Conservation (phyloP, 2,797 vertebrate genomes). For the Catharus ustulatus region DNA sequence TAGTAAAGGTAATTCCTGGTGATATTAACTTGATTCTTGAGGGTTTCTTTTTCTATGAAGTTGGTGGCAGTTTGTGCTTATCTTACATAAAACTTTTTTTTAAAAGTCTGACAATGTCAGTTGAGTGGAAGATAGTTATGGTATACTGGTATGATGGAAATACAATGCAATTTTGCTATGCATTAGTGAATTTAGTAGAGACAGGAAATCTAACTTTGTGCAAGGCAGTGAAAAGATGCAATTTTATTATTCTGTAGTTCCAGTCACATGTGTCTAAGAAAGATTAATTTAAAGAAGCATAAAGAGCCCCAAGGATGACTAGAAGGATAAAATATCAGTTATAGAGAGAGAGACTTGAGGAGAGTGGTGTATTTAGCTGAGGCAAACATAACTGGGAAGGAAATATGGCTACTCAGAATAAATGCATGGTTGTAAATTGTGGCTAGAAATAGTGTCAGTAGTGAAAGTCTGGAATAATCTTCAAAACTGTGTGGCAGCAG, state of each 20-base stretch:
- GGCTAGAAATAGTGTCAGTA: neutral
- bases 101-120: neutral
- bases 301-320: neutral
- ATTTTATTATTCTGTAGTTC: neutral
- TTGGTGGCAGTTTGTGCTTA: neutral
- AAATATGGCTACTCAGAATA: neutral
- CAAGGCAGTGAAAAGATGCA: neutral
- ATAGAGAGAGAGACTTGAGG: neutral
- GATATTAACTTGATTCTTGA: neutral
- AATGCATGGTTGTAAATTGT: neutral
- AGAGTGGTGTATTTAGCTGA: neutral
- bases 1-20: neutral
- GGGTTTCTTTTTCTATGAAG: neutral
- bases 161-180: neutral
- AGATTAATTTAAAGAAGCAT: neutral
- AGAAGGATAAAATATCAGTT: neutral
- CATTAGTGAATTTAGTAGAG: neutral
- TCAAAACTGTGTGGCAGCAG: neutral
- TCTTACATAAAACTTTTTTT: neutral
- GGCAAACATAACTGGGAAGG: neutral
- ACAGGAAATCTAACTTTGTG: neutral
- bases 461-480: neutral
- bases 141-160: neutral
- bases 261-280: neutral
- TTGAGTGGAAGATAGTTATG: neutral